A percentile compares a stretch with the other conserved stretches of the same genome.
Evolutionary conservation across 2,113 vertebrate genomes (phyloP).

Genomic region (Gambusia affinis): DNA sequence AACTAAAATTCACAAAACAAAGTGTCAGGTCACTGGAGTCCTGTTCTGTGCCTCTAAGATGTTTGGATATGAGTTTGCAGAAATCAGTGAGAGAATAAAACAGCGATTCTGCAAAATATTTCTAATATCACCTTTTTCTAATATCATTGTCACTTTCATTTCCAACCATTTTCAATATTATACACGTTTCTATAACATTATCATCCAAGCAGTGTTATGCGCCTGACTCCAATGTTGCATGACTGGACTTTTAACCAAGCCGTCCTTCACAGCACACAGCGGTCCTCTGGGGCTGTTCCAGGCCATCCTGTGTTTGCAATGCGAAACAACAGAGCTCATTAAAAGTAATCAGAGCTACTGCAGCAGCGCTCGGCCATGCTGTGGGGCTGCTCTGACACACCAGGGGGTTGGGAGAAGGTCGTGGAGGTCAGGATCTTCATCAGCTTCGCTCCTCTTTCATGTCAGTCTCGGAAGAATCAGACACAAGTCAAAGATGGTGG

Average conservation of each 20-base stretch:
- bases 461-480: slow-evolving; percentile 10
- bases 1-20: background rate
- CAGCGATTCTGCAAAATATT: background rate
- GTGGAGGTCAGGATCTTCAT: background rate
- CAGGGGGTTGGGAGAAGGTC: background rate
- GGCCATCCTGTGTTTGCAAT: slow-evolving; percentile 52
- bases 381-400: slow-evolving; percentile 25
- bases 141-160: background rate
- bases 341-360: slow-evolving; percentile 61
- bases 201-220: background rate
- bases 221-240: background rate
- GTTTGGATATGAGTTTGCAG: background rate
- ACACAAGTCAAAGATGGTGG: slow-evolving; percentile 11
- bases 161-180: too few species aligned
- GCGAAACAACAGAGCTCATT: slow-evolving; percentile 61
- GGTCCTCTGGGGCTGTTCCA: slow-evolving; percentile 39
- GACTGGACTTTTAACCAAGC: slow-evolving; percentile 19
- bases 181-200: background rate
- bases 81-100: background rate
- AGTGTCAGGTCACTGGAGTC: background rate
- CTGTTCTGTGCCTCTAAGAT: background rate
- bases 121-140: background rate
- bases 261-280: slow-evolving; percentile 43
- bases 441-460: slow-evolving; percentile 2
- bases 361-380: slow-evolving; percentile 24